Base-by-base conservation (phyloP, 2,797 vertebrate genomes). In the Fratercula arctica region DNA sequence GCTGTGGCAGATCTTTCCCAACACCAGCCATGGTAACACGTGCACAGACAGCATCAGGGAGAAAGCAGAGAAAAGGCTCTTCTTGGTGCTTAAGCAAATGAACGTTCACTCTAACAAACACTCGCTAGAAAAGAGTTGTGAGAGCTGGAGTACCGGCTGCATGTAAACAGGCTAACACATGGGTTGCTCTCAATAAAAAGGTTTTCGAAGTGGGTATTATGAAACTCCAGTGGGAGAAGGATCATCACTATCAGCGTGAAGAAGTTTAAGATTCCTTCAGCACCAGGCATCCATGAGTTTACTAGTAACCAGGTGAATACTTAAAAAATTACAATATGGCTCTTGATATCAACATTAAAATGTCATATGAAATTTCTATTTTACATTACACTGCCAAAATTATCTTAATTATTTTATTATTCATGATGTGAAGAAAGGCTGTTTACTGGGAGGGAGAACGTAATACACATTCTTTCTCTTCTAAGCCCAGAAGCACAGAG, bases 21-120 rank as follows among this genome's bases (percentile, higher is more conserved):
- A 7, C 43, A 29, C 10, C 70, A 93, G 29, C 80, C 31, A 72
- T 39, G 2, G 1, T 2, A 85, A 51, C 31, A 37, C 0, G 1
- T 2, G 51, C 54, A 33, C 76, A 19, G 9, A 6, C 9, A 13
- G 23, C 1, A 20, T 0, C 0, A 3, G 24, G 28, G 2, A 59
- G 11, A 60, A 75, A 28, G 18, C 9, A 3, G 17, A 54, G 46
- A 77, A 81, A 80, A 66, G 20, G 51, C 59, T 80, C 12, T 9
- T 41, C 48, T 60, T 11, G 5, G 9, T 56, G 39, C 69, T 85
- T 24, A 53, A 66, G 26, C 14, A 68, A 68, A 87, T 19, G 28
- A 86, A 53, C 18, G 28, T 67, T 14, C 39, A n/a, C 25, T 48
- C 39, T 33, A 53, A 69, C 39, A 60, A 23, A 33, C 45, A 35